phyloP scores from a whole-genome alignment of 1,140 invertebrate genomes.

The Lepidurus couesii region DNA sequence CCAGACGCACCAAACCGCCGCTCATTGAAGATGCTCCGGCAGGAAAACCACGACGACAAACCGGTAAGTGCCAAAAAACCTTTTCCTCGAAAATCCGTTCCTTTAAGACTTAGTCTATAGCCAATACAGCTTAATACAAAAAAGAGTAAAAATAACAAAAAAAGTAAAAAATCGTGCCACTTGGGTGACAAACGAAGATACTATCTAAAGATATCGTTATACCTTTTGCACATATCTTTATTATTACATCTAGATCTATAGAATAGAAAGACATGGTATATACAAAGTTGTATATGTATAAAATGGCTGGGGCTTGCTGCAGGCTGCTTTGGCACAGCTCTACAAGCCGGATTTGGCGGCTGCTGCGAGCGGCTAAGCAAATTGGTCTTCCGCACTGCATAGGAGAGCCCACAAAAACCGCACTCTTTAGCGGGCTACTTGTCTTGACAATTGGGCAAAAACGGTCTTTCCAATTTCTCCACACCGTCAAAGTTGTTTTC shows the following conservation, averaged over 20 bases:
- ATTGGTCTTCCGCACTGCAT: constrained; percentile 14
- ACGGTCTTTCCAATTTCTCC: neutral
- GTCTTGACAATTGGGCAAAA: constrained; percentile 12
- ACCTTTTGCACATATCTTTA: neutral
- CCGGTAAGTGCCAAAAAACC: neutral
- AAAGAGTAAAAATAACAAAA: neutral
- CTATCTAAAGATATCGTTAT: neutral
- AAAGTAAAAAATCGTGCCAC: neutral
- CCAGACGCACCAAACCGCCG: constrained; percentile 1
- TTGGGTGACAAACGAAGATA: neutral
- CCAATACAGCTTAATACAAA: too few relatives aligned
- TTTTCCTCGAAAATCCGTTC: neutral
- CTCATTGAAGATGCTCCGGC: constrained; percentile 12
- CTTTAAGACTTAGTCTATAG: neutral
- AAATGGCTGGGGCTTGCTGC: neutral
- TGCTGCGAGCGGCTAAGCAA: neutral
- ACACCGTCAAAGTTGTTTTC: neutral
- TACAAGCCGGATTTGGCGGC: neutral
- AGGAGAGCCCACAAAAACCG: neutral
- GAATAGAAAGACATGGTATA: too few relatives aligned
- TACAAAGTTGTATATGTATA: too few relatives aligned
- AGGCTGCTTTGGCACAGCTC: constrained; percentile 8
- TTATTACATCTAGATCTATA: too few relatives aligned
- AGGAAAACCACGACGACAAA: constrained; percentile 9
- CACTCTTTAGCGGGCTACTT: constrained; percentile 18